A percentile compares a stretch with the other conserved stretches of the same genome.
Conservation (phyloP, 2,797 vertebrate species). For the Sus cebifrons region DNA sequence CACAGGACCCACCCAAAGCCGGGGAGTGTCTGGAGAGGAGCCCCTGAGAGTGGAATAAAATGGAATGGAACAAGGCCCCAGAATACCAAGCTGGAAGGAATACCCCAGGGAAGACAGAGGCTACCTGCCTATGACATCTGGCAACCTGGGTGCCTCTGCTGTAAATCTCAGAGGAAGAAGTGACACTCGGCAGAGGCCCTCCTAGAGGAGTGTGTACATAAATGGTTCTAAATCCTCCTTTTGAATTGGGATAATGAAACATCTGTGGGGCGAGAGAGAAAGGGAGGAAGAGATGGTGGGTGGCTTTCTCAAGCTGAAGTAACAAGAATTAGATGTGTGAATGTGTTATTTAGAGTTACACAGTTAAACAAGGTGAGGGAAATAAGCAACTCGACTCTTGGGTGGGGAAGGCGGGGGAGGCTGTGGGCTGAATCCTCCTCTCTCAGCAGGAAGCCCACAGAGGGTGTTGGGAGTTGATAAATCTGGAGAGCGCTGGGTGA, state of each 20-base stretch:
- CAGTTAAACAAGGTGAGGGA: not conserved
- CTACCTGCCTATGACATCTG: not conserved
- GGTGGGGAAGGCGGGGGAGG: not conserved
- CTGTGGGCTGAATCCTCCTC: not conserved
- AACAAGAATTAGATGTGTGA: not conserved
- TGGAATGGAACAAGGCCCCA: not conserved
- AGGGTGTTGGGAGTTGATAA: not conserved
- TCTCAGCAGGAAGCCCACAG: not conserved
- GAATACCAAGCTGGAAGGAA: not conserved
- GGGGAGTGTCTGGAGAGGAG: not conserved
- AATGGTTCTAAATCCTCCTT: not conserved
- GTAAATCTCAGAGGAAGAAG: not conserved
- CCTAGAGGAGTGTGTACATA: not conserved
- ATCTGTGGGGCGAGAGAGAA: not conserved
- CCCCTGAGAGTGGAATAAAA: not conserved
- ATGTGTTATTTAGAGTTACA: not conserved
- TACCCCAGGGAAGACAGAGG: not conserved
- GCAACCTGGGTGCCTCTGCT: fast-evolving
- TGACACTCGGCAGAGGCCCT: not conserved
- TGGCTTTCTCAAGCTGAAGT: not conserved
- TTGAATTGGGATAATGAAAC: conserved; percentile 45
- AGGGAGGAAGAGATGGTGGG: too few species aligned
- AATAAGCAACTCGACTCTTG: not conserved
- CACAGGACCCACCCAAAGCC: not conserved
- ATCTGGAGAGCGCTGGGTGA: not conserved